phyloP scores from a whole-genome alignment of 2,797 vertebrate species.

The Poeciliopsis infans region DNA sequence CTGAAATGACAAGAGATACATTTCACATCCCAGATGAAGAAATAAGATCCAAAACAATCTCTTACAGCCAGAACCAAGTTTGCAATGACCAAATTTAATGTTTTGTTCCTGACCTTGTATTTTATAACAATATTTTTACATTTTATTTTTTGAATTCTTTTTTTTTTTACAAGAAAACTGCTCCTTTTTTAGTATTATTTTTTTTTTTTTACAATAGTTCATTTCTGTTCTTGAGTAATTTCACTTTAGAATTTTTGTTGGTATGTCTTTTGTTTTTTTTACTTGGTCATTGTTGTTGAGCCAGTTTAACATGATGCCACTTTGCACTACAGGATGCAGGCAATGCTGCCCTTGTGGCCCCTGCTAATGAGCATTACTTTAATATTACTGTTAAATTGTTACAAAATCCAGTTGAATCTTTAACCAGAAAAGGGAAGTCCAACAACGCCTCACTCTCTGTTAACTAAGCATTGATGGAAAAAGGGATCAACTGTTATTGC shows the following conservation, averaged over 20 bases:
- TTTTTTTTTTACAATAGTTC: conserved; percentile 33
- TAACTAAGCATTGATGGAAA: conserved; percentile 25
- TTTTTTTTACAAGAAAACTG: conserved; percentile 29
- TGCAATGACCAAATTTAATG: conserved; percentile 63
- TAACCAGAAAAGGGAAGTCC: conserved; percentile 41
- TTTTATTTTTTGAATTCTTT: conserved; percentile 52
- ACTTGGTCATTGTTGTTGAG: conserved; percentile 27
- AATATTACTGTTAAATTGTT: conserved; percentile 41
- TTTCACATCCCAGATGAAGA: conserved; percentile 36
- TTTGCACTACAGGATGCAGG: conserved; percentile 62
- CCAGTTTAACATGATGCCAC: conserved; percentile 42
- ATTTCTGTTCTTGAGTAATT: conserved; percentile 12
- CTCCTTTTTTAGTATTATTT: conserved; percentile 30
- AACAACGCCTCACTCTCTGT: conserved; percentile 22
- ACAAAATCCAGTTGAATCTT: conserved; percentile 49
- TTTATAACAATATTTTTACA: conserved; percentile 59
- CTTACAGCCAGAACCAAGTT: conserved; percentile 39
- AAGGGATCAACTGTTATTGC: conserved; percentile 57
- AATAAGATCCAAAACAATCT: conserved; percentile 32
- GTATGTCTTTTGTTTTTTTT: conserved; percentile 16
- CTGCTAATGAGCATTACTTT: conserved; percentile 36
- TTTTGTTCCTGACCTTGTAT: conserved; percentile 56
- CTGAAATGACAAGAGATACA: conserved; percentile 25
- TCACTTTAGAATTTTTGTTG: conserved; percentile 10
- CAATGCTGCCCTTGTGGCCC: conserved; percentile 17